Conservation (phyloP, 2,113 vertebrate species). For the Oreochromis niloticus region DNA sequence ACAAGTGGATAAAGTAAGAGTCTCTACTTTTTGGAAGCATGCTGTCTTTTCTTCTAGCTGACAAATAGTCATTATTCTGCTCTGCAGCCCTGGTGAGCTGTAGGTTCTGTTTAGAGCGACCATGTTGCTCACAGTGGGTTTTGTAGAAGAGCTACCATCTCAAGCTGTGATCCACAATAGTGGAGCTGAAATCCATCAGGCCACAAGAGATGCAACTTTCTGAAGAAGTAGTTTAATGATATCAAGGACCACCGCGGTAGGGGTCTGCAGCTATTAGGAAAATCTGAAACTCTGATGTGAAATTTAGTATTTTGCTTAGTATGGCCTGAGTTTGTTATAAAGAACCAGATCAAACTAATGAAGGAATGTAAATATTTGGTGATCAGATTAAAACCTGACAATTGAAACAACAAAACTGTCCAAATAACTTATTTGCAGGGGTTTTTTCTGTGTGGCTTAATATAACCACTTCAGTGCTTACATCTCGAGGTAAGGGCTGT, state of each 20-base stretch:
- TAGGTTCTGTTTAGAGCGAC: not conserved
- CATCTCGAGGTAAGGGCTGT: not conserved
- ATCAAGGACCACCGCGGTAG: rapidly evolving
- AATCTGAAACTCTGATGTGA: not conserved
- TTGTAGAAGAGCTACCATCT: not conserved
- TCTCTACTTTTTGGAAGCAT: not conserved
- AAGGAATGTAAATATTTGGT: not conserved
- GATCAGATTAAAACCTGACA: not conserved
- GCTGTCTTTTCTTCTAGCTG: not conserved
- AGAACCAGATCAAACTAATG: not conserved
- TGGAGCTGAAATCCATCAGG: not conserved
- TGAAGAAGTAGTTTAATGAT: not conserved
- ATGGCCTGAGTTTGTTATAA: not conserved
- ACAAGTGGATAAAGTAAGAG: not conserved
- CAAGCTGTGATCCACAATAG: not conserved
- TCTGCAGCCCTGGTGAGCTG: not conserved
- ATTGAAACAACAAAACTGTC: not conserved
- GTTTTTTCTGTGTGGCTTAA: not conserved
- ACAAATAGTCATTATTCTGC: not conserved
- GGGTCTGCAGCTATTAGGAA: not conserved
- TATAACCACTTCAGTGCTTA: not conserved
- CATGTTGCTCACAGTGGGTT: not conserved
- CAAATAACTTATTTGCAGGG: not conserved
- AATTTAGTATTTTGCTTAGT: not conserved
- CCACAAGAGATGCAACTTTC: rapidly evolving